These are phyloP conservation scores for Numida meleagris DNA, from an alignment of 2,113 vertebrate genomes.

Conservation along the genomic window DNA sequence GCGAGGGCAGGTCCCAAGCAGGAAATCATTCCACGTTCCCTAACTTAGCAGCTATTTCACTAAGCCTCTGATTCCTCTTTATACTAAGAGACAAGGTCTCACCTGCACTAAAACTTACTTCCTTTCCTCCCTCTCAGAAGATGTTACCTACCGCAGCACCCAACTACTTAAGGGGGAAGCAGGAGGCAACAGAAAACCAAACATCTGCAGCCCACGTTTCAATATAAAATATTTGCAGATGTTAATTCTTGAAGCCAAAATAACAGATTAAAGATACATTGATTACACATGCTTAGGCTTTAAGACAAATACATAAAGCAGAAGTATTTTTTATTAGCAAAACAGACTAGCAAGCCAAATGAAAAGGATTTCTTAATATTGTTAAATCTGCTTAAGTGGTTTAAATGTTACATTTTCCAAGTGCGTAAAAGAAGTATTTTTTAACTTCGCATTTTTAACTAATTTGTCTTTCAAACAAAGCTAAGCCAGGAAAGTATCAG, in stretches of 20 bases:
- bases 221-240: constrained; percentile 64
- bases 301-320: constrained; percentile 2
- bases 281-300: constrained; percentile 39
- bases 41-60: constrained; percentile 1
- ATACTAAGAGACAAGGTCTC: not conserved
- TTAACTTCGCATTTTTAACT: not conserved
- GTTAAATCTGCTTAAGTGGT: not conserved
- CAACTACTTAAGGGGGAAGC: constrained; percentile 30
- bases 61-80: not conserved
- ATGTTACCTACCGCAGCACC: constrained; percentile 59
- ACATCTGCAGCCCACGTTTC: constrained; percentile 61
- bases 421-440: not conserved
- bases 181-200: not conserved
- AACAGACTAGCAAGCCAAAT: not conserved
- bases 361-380: not conserved
- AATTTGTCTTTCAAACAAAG: not conserved
- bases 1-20: not conserved
- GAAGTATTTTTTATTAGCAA: constrained; percentile 2
- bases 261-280: constrained; percentile 31
- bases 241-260: constrained; percentile 57
- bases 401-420: constrained; percentile 13
- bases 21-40: not conserved
- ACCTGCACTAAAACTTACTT: constrained; percentile 15
- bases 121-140: constrained; percentile 7
- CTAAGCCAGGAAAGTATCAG: constrained; percentile 19